phyloP scores from a whole-genome alignment of 2,888 invertebrate genomes.

The Amaurobius ferox region DNA sequence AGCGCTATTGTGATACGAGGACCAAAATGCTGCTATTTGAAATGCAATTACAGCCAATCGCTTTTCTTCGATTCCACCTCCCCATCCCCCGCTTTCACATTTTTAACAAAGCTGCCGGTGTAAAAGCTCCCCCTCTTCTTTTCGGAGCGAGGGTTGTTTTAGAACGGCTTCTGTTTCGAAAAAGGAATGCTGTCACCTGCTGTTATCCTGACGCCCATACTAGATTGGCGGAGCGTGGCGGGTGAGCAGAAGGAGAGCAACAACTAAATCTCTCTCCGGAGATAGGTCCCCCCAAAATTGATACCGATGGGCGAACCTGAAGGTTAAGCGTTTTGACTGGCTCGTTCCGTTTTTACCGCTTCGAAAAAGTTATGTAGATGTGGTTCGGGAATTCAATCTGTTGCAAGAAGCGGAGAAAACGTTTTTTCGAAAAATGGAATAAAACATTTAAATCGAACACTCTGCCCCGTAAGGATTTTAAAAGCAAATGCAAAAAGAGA shows the following conservation, averaged over 20 bases:
- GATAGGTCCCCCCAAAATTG: constrained; percentile 49
- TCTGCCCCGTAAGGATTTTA: background rate
- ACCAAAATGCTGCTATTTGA: constrained; percentile 46
- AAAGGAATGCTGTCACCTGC: constrained; percentile 43
- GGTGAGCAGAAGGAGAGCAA: background rate
- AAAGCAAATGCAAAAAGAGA: background rate
- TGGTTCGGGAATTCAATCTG: background rate
- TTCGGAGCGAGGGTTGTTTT: background rate
- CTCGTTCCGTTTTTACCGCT: background rate
- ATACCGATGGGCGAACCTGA: constrained; percentile 48
- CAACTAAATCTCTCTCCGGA: background rate
- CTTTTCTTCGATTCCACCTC: constrained; percentile 11
- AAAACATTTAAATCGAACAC: constrained; percentile 12
- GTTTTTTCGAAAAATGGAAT: constrained; percentile 1
- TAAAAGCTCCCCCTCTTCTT: background rate
- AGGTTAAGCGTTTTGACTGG: constrained; percentile 35
- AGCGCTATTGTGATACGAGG: constrained; percentile 54
- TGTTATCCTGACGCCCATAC: constrained; percentile 41
- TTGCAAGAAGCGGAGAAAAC: background rate
- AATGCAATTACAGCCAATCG: constrained; percentile 57
- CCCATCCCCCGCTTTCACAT: constrained; percentile 6
- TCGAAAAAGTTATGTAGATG: background rate
- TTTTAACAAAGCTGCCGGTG: constrained; percentile 16
- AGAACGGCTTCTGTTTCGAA: constrained; percentile 27
- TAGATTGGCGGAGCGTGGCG: constrained; percentile 31